Evolutionary conservation across 2,888 invertebrate genomes (phyloP), one percentile per base, ranked within the genome.

Genomic region (Pegoplata infirma): DNA sequence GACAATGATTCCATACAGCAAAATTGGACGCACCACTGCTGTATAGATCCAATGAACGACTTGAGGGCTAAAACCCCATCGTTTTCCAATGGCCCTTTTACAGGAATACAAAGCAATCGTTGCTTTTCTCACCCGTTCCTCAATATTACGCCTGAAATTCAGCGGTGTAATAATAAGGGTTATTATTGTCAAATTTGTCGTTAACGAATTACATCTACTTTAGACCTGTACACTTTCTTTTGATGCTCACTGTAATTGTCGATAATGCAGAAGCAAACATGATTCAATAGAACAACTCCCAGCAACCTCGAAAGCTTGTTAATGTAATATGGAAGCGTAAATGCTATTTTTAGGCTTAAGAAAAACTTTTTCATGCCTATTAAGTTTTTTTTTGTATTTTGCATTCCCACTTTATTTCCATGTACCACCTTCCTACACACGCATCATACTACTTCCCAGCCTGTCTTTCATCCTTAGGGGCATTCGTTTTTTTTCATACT

Each of bases 291-390:
- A 32, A 32, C 32, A 49, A 51, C 51, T 40, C n/a, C n/a, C 36
- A 40, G 51, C 53, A 47, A 19, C 12, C 23, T 40, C 19, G 14
- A 61, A 61, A 68, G 25, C 47, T 23, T 75, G 49, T 10, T 23
- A 10, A 16, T 12, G 12, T 40, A 16, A 21, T 44, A 3, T 56
- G 17, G 5, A 63, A 61, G 17, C 25, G 25, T 56, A 28, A 44
- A 40, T 68, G 68, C 59, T 76, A 75, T 66, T 68, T 72, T 72
- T 69, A 77, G 77, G 77, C 77, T 55, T 66, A 78, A 73, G 59
- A 61, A 72, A 69, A 80, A 75, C 64, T 71, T 77, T 61, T 61
- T n/a, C 58, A 58, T 73, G 53, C 32, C 55, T 55, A 47, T 74
- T 44, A 69, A 78, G 66, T 46, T 55, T 32, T 61, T 67, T 23